Base-by-base conservation (phyloP, 2,797 vertebrate species). In the Cossypha dichroa region DNA sequence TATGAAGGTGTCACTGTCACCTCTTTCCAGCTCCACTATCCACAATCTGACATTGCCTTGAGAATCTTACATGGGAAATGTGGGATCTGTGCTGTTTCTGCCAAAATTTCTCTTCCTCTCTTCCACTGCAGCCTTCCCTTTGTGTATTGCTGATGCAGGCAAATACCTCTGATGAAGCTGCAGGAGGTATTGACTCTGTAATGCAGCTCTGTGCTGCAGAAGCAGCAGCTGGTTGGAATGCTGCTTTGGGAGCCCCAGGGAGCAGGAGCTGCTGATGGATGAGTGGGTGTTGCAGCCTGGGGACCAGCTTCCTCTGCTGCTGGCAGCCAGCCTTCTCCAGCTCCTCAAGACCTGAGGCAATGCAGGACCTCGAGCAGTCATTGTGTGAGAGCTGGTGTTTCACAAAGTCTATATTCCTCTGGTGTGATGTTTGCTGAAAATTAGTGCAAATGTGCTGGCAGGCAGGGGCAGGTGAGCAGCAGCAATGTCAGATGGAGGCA, bases 271-370 rank as follows among this genome's bases (percentile, higher is more conserved):
- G 60, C 46, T 49, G 58, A 1, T 5, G 73, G 52, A 1, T 29
- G 33, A 38, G 22, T 41, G 49, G 80, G 15, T 63, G n/a, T 12
- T 85, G 82, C 63, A 76, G 81, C 70, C 68, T 67, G 63, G 34
- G 67, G 55, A 76, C 7, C 82, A 82, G 82, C 90, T 78, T 76
- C 85, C 83, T 90, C 79, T 84, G 48, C 60, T 80, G 90, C 85
- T 54, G 48, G 28, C 79, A 83, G 62, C 18, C 59, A 33, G 19
- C 18, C 22, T 40, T 9, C 52, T n/a, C 2, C 0, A 5, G 33
- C 67, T 85, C 26, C 34, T 46, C 0, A 22, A n/a, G 41, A 25
- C 21, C 40, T 10, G 31, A 45, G 55, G 67, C 33, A n/a, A 3
- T 15, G 22, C 46, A 40, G 6, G 79, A 31, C 28, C 33, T 80